Evolutionary conservation across 2,113 vertebrate species (phyloP).

Genomic region (Octodon degus): DNA sequence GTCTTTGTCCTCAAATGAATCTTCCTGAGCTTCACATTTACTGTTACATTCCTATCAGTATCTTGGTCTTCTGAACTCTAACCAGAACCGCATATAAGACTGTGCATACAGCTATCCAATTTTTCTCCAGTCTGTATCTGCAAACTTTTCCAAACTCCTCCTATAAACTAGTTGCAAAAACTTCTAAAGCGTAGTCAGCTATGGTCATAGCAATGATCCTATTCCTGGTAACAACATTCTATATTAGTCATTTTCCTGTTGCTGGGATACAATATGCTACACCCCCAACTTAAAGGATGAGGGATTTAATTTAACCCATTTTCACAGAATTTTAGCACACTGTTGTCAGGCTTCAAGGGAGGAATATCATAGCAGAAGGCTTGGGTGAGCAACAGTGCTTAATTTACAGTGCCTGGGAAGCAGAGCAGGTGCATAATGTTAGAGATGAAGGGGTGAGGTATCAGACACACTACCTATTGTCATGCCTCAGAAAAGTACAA

Average conservation of each 20-base stretch:
- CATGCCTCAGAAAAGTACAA: background rate
- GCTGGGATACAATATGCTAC: too few relatives aligned
- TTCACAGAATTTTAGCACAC: background rate
- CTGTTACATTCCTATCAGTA: background rate
- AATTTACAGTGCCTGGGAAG: background rate
- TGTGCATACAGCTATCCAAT: background rate
- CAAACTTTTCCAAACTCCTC: background rate
- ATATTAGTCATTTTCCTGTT: background rate
- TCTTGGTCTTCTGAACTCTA: background rate
- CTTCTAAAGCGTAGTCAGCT: background rate
- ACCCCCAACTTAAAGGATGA: background rate
- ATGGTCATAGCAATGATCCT: background rate
- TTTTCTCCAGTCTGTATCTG: background rate
- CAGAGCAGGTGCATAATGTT: background rate
- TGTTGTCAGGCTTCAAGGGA: background rate
- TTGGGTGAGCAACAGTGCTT: background rate
- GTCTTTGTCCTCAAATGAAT: background rate
- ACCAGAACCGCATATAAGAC: background rate
- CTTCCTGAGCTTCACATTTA: background rate
- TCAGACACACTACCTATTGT: background rate
- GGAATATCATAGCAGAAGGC: background rate
- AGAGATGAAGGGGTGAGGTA: background rate
- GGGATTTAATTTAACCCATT: background rate
- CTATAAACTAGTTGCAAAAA: background rate
- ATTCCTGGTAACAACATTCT: background rate